These are phyloP conservation scores for Drosophila murphyi DNA, from an alignment of 1,140 invertebrate genomes.

Conservation along the genomic window DNA sequence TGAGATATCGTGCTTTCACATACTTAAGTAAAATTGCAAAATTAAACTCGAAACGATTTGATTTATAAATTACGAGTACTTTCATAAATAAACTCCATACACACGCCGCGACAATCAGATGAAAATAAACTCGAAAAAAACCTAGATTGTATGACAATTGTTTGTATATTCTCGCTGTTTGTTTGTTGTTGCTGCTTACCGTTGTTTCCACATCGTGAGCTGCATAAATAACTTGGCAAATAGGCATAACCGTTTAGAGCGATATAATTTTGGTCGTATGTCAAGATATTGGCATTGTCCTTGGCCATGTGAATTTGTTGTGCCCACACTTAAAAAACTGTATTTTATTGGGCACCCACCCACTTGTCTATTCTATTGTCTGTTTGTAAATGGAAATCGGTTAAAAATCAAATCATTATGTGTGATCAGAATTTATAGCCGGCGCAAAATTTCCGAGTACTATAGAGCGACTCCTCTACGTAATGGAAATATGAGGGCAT, in stretches of 20 bases:
- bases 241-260: slow-evolving; percentile 61
- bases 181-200: slow-evolving; percentile 12
- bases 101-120: slow-evolving; percentile 37
- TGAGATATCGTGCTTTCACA: slow-evolving; percentile 20
- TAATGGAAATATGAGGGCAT: slow-evolving; percentile 26
- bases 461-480: slow-evolving; percentile 5
- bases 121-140: not conserved
- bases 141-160: slow-evolving; percentile 16
- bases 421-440: slow-evolving; percentile 34
- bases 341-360: not conserved
- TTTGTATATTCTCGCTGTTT: slow-evolving; percentile 4
- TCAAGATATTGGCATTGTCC: slow-evolving; percentile 15
- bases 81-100: slow-evolving; percentile 48
- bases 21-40: slow-evolving; percentile 41
- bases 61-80: slow-evolving; percentile 47
- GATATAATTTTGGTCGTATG: slow-evolving; percentile 45
- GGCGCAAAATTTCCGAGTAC: not conserved
- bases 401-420: slow-evolving; percentile 16
- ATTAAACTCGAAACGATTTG: slow-evolving; percentile 38
- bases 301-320: slow-evolving; percentile 40
- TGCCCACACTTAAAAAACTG: slow-evolving; percentile 23
- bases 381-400: slow-evolving; percentile 27
- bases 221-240: slow-evolving; percentile 53
- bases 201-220: slow-evolving; percentile 26
- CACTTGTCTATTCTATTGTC: slow-evolving; percentile 9